A percentile compares a stretch with the other conserved stretches of the same genome.
These are phyloP conservation scores for Chloroclystis v-ata DNA, from an alignment of 2,888 invertebrate genomes.

Conservation along the genomic window DNA sequence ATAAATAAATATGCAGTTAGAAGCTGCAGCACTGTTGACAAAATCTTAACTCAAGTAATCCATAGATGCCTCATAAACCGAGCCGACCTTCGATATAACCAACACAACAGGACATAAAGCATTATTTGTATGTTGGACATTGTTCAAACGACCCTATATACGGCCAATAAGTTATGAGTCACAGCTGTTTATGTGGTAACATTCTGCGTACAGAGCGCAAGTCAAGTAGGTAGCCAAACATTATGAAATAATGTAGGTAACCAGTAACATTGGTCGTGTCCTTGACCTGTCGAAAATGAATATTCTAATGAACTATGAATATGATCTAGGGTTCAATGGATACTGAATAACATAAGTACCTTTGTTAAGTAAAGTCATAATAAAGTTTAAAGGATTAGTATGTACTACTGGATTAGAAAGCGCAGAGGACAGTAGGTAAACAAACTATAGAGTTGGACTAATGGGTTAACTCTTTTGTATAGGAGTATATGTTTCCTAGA, in stretches of 20 bases:
- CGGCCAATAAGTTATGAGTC: slow-evolving; percentile 9
- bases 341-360: no score
- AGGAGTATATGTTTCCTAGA: no score
- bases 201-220: neutral
- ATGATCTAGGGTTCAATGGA: neutral
- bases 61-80: no score
- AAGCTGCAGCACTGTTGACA: no score
- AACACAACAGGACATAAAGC: neutral
- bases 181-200: slow-evolving; percentile 5
- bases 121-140: neutral
- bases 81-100: neutral
- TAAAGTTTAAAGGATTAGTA: no score
- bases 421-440: no score
- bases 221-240: slow-evolving; percentile 1
- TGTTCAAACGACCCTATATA: slow-evolving; percentile 2
- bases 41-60: no score
- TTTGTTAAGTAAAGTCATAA: no score
- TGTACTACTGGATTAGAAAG: neutral
- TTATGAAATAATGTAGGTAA: slow-evolving; percentile 3
- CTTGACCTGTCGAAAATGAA: slow-evolving; percentile 5
- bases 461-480: no score
- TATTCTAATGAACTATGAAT: neutral
- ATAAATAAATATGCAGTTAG: no score
- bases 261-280: neutral
- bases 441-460: no score